phyloP scores from a whole-genome alignment of 1,140 invertebrate genomes.

The Ceratosolen fusciceps region DNA sequence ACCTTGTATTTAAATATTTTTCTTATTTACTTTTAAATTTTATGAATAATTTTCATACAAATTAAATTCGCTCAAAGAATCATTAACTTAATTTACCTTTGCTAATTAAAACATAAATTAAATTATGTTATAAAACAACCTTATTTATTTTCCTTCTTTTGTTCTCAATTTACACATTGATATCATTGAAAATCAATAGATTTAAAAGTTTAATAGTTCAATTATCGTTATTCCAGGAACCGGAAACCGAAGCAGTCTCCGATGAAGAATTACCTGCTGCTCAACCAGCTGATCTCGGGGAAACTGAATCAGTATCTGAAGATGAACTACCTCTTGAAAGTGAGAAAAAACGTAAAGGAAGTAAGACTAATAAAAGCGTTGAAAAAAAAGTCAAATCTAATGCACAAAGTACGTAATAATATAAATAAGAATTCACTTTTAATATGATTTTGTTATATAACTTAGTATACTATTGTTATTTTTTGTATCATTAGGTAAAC shows the following conservation, averaged over 20 bases:
- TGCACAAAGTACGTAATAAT: constrained; percentile 56
- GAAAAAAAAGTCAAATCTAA: constrained; percentile 65
- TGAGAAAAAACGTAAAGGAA: constrained; percentile 65
- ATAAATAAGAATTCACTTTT: too few relatives aligned
- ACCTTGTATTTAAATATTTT: too few relatives aligned
- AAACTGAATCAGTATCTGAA: constrained; percentile 87
- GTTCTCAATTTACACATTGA: neutral
- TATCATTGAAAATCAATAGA: neutral
- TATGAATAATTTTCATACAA: too few relatives aligned
- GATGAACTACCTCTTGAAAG: constrained; percentile 81
- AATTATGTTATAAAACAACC: neutral
- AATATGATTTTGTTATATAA: constrained; percentile 15
- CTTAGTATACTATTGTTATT: neutral
- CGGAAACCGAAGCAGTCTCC: constrained; percentile 79
- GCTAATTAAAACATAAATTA: too few relatives aligned
- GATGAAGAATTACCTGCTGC: constrained; percentile 84
- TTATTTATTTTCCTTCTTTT: neutral
- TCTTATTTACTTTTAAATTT: too few relatives aligned
- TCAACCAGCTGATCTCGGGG: constrained; percentile 82
- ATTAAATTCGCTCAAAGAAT: too few relatives aligned
- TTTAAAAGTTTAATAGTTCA: neutral
- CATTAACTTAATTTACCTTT: too few relatives aligned
- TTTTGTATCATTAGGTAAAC: constrained; percentile 65
- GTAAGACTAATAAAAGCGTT: constrained; percentile 56
- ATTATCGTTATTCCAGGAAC: constrained; percentile 58